Percentiles rank a stretch among this genome's conserved stretches.
Evolutionary conservation across 1,140 invertebrate genomes (phyloP).

Genomic region (Campoletis sonorensis): DNA sequence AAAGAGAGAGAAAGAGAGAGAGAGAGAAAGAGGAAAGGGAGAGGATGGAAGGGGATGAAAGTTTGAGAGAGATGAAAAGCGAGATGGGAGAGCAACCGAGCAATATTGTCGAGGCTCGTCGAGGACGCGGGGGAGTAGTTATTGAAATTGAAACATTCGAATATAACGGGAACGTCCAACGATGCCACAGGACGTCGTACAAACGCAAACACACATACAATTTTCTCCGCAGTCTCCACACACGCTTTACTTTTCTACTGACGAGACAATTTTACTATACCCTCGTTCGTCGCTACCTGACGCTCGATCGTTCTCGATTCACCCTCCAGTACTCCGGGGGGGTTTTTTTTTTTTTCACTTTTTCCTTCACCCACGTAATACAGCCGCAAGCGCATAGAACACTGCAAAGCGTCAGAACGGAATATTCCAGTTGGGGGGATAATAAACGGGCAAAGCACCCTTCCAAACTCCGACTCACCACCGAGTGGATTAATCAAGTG

Average conservation of each 20-base stretch:
- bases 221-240: slow-evolving; percentile 20
- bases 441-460: slow-evolving; percentile 7
- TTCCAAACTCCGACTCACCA: neutral
- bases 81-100: slow-evolving; percentile 12
- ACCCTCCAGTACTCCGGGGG: neutral
- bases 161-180: slow-evolving; percentile 54
- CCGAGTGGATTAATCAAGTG: slow-evolving; percentile 29
- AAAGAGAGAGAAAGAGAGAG: neutral
- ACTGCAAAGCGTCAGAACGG: neutral
- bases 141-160: slow-evolving; percentile 77
- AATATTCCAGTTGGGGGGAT: neutral
- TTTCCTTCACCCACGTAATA: slow-evolving; percentile 16
- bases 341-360: slow-evolving; percentile 14
- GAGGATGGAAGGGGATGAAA: neutral
- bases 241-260: slow-evolving; percentile 20
- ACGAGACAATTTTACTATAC: neutral
- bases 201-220: neutral
- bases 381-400: neutral
- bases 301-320: slow-evolving; percentile 3
- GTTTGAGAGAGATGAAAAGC: slow-evolving; percentile 24
- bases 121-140: slow-evolving; percentile 75
- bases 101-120: slow-evolving; percentile 60
- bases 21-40: neutral
- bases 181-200: slow-evolving; percentile 52
- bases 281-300: neutral